Conservation (phyloP, 2,888 invertebrate species). For the Stratiomys singularior region DNA sequence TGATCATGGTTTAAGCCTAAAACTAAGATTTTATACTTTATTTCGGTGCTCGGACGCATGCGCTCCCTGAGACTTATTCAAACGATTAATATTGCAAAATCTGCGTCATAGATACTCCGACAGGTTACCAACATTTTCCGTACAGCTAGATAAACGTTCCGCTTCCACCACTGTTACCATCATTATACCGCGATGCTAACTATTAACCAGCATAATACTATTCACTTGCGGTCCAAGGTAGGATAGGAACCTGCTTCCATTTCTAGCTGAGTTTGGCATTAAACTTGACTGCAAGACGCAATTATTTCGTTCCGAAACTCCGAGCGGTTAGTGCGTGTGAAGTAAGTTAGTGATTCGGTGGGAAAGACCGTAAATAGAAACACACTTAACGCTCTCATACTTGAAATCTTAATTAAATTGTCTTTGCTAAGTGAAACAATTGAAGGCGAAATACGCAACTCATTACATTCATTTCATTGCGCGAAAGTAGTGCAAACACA, state of each 20-base stretch:
- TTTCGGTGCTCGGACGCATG: neutral
- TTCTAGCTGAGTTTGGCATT: neutral
- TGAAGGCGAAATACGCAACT: neutral
- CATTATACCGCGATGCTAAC: neutral
- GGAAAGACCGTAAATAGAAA: neutral
- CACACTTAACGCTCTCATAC: neutral
- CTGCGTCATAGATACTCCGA: neutral
- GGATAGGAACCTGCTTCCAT: constrained; percentile 1
- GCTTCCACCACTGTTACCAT: neutral
- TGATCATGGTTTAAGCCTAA: neutral
- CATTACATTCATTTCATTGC: no score
- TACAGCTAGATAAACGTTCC: neutral
- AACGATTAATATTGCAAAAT: neutral
- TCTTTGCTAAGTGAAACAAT: neutral
- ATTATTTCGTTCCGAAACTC: neutral
- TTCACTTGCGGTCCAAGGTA: neutral
- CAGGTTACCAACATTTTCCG: neutral
- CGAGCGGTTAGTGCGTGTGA: neutral
- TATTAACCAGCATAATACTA: neutral
- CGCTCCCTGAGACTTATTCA: neutral
- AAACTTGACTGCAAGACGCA: neutral
- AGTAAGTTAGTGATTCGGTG: neutral
- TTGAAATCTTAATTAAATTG: neutral
- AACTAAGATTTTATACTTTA: neutral
- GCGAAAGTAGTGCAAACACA: neutral